Percentiles rank a stretch among this genome's conserved stretches.
Conservation (phyloP, 2,888 invertebrate genomes). For the Noctuana brunneofusca region DNA sequence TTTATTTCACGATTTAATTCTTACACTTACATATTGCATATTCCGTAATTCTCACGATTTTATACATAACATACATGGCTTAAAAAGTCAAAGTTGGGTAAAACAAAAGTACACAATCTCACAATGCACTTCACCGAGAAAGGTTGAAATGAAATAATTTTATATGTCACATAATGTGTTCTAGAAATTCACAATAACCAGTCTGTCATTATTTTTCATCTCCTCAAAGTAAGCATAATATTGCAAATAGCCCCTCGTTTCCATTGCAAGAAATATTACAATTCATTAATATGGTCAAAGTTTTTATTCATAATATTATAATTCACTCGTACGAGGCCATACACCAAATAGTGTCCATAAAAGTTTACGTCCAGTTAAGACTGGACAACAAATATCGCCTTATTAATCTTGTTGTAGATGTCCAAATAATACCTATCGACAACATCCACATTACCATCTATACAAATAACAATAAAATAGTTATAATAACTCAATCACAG, state of each 20-base stretch:
- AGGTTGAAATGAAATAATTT: not conserved
- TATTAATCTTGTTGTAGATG: not conserved
- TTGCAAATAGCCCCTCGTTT: constrained; percentile 17
- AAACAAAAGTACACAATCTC: not conserved
- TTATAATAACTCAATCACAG: constrained; percentile 74
- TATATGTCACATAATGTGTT: not conserved
- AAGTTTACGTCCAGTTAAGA: not conserved
- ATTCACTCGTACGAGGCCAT: not conserved
- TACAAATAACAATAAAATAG: constrained; percentile 6
- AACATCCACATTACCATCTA: not conserved
- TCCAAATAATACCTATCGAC: not conserved
- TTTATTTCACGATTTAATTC: not conserved
- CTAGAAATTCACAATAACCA: constrained; percentile 5
- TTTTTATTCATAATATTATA: not conserved
- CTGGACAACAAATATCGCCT: not conserved
- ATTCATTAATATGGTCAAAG: not conserved
- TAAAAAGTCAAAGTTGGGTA: not conserved
- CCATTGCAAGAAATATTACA: not conserved
- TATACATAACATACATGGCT: not conserved
- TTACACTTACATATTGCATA: not conserved
- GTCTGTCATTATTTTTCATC: constrained; percentile 6
- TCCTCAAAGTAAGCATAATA: not conserved
- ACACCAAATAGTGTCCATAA: not conserved
- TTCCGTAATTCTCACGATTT: not conserved
- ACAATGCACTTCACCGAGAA: not conserved